A percentile compares a stretch with the other conserved stretches of the same genome.
Conservation (phyloP, 2,888 invertebrate genomes). For the Lasioglossum malachurum region DNA sequence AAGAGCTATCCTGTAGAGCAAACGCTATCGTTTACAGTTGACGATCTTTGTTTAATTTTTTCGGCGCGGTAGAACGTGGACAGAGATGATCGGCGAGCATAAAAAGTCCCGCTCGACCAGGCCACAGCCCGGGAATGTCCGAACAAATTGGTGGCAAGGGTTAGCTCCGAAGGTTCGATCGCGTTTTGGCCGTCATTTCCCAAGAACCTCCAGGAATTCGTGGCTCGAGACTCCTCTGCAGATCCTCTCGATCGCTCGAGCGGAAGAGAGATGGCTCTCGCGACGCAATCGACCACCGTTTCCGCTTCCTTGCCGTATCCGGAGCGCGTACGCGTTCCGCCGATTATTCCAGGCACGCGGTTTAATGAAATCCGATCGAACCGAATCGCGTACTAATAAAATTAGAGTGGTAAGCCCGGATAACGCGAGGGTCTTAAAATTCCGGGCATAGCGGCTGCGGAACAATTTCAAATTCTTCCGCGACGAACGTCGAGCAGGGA, state of each 20-base stretch:
- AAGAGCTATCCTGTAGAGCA: neutral
- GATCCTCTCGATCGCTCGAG: constrained; percentile 15
- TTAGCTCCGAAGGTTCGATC: constrained; percentile 67
- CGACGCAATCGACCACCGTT: constrained; percentile 20
- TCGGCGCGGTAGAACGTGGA: neutral
- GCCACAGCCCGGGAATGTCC: constrained; percentile 69
- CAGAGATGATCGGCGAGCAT: constrained; percentile 14
- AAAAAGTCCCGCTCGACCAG: constrained; percentile 53
- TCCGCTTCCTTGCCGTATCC: constrained; percentile 28
- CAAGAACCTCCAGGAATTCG: constrained; percentile 59
- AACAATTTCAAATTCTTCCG: constrained; percentile 71
- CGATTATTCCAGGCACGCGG: constrained; percentile 63
- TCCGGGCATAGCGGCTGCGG: constrained; percentile 60
- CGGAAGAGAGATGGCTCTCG: neutral
- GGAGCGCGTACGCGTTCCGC: constrained; percentile 10
- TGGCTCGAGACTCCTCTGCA: constrained; percentile 11
- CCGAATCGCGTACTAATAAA: constrained; percentile 61
- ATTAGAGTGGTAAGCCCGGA: constrained; percentile 54
- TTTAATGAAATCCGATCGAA: constrained; percentile 64
- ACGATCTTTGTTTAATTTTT: neutral
- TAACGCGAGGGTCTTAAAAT: constrained; percentile 61
- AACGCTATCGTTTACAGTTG: constrained; percentile 20
- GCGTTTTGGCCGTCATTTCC: constrained; percentile 47
- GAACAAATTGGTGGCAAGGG: constrained; percentile 80
- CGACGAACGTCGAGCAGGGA: constrained; percentile 52